phyloP scores from a whole-genome alignment of 2,888 invertebrate genomes.

The Leptura quadrifasciata region DNA sequence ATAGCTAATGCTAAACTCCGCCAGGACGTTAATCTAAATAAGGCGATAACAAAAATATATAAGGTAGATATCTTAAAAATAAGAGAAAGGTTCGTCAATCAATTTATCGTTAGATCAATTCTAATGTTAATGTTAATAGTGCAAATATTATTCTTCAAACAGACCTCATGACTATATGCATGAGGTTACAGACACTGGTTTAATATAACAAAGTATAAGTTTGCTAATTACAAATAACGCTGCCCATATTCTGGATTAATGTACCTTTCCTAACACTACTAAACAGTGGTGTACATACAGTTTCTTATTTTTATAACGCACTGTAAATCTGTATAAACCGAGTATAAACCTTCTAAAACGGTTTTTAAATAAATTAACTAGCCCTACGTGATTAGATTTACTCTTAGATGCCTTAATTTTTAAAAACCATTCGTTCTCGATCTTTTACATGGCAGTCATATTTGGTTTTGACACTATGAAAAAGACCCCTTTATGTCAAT shows the following conservation, averaged over 20 bases:
- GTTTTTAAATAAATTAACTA: no score
- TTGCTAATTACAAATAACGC: slow-evolving; percentile 13
- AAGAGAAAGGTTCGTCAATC: not conserved
- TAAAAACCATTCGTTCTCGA: no score
- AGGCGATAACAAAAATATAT: no score
- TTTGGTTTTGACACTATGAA: no score
- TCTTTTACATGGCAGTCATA: no score
- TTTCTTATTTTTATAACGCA: not conserved
- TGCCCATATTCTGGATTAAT: slow-evolving; percentile 12
- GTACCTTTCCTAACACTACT: not conserved
- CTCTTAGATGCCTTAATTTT: no score
- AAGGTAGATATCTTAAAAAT: no score
- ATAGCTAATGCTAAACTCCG: no score
- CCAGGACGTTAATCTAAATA: no score
- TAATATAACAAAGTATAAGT: slow-evolving; percentile 7
- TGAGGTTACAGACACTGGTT: slow-evolving; percentile 25
- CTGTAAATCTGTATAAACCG: no score
- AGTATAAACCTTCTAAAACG: not conserved
- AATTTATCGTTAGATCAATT: not conserved
- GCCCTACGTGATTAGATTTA: no score
- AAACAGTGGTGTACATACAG: not conserved
- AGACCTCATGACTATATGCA: slow-evolving; percentile 17
- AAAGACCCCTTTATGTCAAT: no score
- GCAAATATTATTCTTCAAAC: slow-evolving; percentile 1
- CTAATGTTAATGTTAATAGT: not conserved